Conservation (phyloP, 2,797 vertebrate species). For the Thaleichthys pacificus region DNA sequence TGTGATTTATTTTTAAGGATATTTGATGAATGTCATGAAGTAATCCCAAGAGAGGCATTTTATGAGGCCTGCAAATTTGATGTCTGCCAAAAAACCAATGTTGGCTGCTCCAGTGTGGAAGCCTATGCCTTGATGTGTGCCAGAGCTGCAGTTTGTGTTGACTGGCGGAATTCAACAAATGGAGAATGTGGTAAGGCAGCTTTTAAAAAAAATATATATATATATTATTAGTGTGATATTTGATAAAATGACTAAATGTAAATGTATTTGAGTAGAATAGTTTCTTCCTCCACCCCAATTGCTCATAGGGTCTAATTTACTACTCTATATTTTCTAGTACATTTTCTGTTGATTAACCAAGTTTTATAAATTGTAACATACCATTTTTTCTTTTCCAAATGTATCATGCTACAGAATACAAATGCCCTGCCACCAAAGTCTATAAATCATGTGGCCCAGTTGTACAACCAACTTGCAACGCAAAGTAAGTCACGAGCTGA, state of each 20-base stretch:
- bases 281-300: too few relatives aligned
- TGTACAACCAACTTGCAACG: conserved; percentile 70
- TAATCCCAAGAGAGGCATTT: conserved; percentile 50
- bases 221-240: neutral
- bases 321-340: neutral
- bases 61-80: conserved; percentile 72
- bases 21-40: conserved; percentile 73
- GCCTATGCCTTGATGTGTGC: conserved; percentile 72
- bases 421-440: conserved; percentile 71
- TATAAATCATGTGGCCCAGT: conserved; percentile 76
- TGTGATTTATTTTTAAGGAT: conserved; percentile 58
- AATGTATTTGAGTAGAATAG: neutral
- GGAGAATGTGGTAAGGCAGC: conserved; percentile 72
- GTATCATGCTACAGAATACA: conserved; percentile 55
- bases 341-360: neutral
- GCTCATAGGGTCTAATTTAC: neutral
- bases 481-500: conserved; percentile 50
- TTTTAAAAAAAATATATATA: too few relatives aligned
- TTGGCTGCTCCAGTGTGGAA: conserved; percentile 74
- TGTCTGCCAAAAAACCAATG: conserved; percentile 41
- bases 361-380: neutral
- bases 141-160: conserved; percentile 57
- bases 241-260: neutral
- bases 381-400: conserved; percentile 9
- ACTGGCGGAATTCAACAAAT: conserved; percentile 75